A percentile compares a stretch with the other conserved stretches of the same genome.
These are phyloP conservation scores for Acanthococcus lagerstroemiae DNA, from an alignment of 2,888 invertebrate species.

Conservation along the genomic window DNA sequence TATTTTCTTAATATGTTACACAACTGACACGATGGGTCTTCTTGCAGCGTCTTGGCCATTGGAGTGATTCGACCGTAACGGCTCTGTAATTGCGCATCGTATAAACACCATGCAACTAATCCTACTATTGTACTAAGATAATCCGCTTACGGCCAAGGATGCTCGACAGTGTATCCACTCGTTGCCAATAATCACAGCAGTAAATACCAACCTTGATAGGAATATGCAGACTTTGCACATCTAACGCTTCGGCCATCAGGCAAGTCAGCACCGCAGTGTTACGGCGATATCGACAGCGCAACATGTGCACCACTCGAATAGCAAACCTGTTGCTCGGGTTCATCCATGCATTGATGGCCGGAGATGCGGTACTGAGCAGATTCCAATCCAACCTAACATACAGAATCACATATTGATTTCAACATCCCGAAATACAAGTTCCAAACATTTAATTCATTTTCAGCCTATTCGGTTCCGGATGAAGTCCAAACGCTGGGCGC, in stretches of 20 bases:
- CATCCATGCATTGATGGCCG: slow-evolving; percentile 96
- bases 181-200: not conserved
- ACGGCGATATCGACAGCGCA: slow-evolving; percentile 65
- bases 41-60: slow-evolving; percentile 79
- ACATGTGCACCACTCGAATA: slow-evolving; percentile 68
- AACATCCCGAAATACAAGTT: no score
- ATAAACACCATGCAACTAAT: not conserved
- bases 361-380: slow-evolving; percentile 85
- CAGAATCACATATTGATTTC: no score
- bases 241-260: slow-evolving; percentile 88
- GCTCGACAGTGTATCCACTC: not conserved
- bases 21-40: slow-evolving; percentile 90
- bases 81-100: slow-evolving; percentile 49
- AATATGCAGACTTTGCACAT: slow-evolving; percentile 72
- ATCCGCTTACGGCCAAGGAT: no score
- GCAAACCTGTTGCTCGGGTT: slow-evolving; percentile 87
- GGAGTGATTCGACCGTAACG: slow-evolving; percentile 82
- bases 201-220: slow-evolving; percentile 60
- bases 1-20: slow-evolving; percentile 80
- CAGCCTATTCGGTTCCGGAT: no score
- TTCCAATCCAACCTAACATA: slow-evolving; percentile 85
- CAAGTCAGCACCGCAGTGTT: slow-evolving; percentile 83
- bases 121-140: no score
- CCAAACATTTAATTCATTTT: no score
- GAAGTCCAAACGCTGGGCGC: no score